Base-by-base conservation (phyloP, 1,140 invertebrate genomes). In the Drosophila asahinai region DNA sequence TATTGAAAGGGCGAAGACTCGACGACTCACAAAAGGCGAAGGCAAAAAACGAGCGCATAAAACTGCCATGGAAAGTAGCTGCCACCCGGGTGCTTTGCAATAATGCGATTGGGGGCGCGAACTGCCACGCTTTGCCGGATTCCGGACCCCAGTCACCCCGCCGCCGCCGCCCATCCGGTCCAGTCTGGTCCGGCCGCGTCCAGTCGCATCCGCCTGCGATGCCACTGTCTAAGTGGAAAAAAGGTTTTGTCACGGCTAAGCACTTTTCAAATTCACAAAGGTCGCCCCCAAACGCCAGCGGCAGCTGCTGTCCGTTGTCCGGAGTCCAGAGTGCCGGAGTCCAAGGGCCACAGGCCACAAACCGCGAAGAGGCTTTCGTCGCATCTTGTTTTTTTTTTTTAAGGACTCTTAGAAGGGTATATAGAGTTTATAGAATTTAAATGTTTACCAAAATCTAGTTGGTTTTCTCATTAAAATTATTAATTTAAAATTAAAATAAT, bases 241-340 rank as follows among this genome's bases (percentile, higher is more conserved):
- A 83, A 87, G 71, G 83, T 87, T 86, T 83, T 87, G 80, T 86
- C 80, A 83, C 77, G 83, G 83, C 80, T 87, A 86, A 87, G 83
- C 80, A 87, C 77, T 87, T 87, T 83, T 63, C 60, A 77, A 67
- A 79, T 79, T 76, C 83, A 82, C 83, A 62, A 76, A 68, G 64
- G 79, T 68, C 79, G 73, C 43, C 67, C 33, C 60, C 61, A 52
- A 45, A 42, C 61, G 42, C 66, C 36, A 45, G 40, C 14, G 47
- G 38, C 68, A 82, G 80, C 57, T 74, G 67, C 55, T 66, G 49
- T 54, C 60, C 61, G 38, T 11, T 40, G 38, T 55, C 51, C 22
- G 58, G 15, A 33, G 38, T 45, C 58, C 63, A 40, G 33, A 36
- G 33, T 36, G 8, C 33, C 58, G 40, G 19, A 36, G 62, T 51